Evolutionary conservation across 2,113 vertebrate genomes (phyloP), one percentile per base, ranked within the genome.

Genomic region (Scomber scombrus): DNA sequence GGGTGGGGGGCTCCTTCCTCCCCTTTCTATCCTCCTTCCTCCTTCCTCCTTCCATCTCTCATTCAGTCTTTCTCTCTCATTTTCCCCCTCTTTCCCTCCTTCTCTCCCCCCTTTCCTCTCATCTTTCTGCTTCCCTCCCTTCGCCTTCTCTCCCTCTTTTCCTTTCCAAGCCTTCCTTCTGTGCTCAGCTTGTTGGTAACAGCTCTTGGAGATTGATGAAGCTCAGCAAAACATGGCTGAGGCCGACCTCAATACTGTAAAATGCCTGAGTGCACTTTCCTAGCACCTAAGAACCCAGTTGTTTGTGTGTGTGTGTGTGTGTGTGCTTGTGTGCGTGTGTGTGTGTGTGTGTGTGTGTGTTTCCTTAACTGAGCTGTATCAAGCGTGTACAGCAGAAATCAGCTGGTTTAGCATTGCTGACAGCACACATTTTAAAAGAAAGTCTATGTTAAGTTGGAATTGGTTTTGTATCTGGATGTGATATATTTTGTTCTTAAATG

Each of bases 131-230:
- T 43, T 55, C 8, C 12, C 16, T 31, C 29, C 6, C 49, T 26
- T 34, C n/a, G 19, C 50, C 34, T 49, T 47, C 8, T 29, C 57
- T 62, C 19, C 49, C 26, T 64, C 29, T n/a, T 46, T 50, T 58
- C 58, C 63, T 51, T 26, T 55, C 57, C 34, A 46, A 54, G 61
- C 72, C 55, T 23, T 68, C 52, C 34, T 47, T 50, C 31, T 75
- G 54, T 57, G 61, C 72, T 81, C 66, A 54, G 79, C 66, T 82
- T 80, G 62, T 85, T 82, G 76, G 74, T 82, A 87, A 85, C 66
- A 74, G 70, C 85, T 86, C 74, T 79, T 71, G 46, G 69, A 88
- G 88, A 92, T 89, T 89, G 89, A 91, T 89, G 86, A 90, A 88
- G 83, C 86, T 89, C 75, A 92, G 86, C 78, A 85, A 84, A 92